phyloP scores from a whole-genome alignment of 1,140 invertebrate genomes.

The Solenopsis fugax region DNA sequence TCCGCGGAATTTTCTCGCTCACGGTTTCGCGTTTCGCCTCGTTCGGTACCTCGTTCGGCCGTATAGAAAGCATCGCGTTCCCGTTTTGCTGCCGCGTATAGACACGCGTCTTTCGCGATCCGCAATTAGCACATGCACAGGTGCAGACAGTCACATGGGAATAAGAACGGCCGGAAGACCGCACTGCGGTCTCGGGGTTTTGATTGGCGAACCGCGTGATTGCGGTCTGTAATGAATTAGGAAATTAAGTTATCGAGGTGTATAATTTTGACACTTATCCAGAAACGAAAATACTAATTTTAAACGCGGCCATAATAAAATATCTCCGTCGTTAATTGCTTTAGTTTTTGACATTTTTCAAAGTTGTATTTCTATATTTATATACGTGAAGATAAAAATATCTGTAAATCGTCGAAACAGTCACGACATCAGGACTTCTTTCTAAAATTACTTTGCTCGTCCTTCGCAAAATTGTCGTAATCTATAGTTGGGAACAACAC shows the following conservation, averaged over 20 bases:
- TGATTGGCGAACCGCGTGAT: conserved; percentile 10
- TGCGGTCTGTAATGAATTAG: not conserved
- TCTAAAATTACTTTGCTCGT: not conserved
- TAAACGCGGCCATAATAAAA: not conserved
- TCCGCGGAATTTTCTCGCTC: not conserved
- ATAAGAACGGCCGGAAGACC: conserved; percentile 32
- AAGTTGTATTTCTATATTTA: not conserved
- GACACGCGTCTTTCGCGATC: conserved; percentile 4
- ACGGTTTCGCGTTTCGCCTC: not conserved
- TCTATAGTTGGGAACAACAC: not conserved
- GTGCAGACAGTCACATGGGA: conserved; percentile 52
- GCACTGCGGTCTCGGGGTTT: conserved; percentile 45
- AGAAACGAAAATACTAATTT: not conserved
- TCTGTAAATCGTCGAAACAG: not conserved
- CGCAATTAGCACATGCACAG: conserved; percentile 48
- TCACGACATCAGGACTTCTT: not conserved
- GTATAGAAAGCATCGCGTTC: not conserved
- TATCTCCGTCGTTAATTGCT: not conserved
- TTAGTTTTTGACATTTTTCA: not conserved
- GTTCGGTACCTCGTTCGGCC: not conserved
- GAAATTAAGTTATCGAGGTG: not conserved
- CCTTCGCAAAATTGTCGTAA: not conserved
- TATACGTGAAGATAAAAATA: not conserved
- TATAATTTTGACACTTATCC: conserved; percentile 2
- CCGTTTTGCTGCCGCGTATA: not conserved